phyloP scores from a whole-genome alignment of 2,888 invertebrate species.

The Hypselothyrea guttata region DNA sequence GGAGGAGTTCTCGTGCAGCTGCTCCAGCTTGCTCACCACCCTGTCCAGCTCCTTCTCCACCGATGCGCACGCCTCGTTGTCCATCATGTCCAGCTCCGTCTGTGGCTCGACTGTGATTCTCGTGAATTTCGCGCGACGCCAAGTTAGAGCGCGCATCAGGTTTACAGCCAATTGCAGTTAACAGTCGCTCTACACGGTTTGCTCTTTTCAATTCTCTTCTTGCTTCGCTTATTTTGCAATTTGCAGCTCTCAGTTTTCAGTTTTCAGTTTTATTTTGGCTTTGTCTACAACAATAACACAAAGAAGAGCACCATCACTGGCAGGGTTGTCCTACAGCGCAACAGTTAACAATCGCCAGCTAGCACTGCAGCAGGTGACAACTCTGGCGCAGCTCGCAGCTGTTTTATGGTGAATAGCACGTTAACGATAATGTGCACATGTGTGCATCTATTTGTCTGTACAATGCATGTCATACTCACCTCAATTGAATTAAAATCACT shows the following conservation, averaged over 20 bases:
- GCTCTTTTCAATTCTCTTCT: not conserved
- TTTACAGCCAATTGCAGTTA: conserved; percentile 21
- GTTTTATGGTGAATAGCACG: conserved; percentile 25
- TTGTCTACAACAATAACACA: conserved; percentile 60
- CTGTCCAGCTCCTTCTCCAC: conserved; percentile 82
- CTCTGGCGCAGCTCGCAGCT: conserved; percentile 37
- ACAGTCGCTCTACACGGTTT: conserved; percentile 6
- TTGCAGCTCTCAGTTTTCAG: conserved; percentile 1
- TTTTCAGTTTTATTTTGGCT: conserved; percentile 46
- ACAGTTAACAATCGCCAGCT: conserved; percentile 1
- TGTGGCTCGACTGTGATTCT: conserved; percentile 43
- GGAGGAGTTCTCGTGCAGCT: conserved; percentile 79
- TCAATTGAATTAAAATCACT: not conserved
- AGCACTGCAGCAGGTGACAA: conserved; percentile 12
- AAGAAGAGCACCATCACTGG: conserved; percentile 56
- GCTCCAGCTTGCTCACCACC: conserved; percentile 80
- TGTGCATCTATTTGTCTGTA: not conserved
- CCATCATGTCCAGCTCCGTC: conserved; percentile 46
- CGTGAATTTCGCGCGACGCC: conserved; percentile 56
- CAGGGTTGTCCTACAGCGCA: conserved; percentile 34
- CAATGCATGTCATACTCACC: conserved; percentile 22
- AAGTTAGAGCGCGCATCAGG: conserved; percentile 54
- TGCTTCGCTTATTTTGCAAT: conserved; percentile 5
- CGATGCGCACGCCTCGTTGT: conserved; percentile 80
- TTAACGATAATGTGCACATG: conserved; percentile 1